Conservation (phyloP, 2,888 invertebrate species). For the Epinotia ramella region DNA sequence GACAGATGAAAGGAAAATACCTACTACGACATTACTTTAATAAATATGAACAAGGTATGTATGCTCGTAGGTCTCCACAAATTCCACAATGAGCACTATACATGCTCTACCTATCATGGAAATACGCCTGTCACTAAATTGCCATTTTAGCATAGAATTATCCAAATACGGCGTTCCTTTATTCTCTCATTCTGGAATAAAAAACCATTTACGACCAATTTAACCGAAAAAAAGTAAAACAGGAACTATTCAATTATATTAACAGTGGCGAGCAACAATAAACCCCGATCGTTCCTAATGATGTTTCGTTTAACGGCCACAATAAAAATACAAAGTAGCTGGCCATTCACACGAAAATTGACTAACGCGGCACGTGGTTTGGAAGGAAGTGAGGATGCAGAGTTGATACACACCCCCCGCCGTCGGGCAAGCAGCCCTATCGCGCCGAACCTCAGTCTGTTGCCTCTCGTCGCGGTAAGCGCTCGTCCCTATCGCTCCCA, state of each 20-base stretch:
- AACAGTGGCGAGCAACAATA: constrained; percentile 62
- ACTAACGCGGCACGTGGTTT: constrained; percentile 78
- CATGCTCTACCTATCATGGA: too few relatives aligned
- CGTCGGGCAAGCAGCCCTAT: constrained; percentile 62
- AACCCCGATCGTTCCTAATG: constrained; percentile 66
- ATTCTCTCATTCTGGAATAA: constrained; percentile 30
- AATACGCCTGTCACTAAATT: too few relatives aligned
- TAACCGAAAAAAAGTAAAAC: constrained; percentile 34
- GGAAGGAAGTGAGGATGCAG: constrained; percentile 76
- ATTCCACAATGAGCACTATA: too few relatives aligned
- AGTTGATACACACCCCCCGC: constrained; percentile 72
- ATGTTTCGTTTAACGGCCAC: constrained; percentile 72
- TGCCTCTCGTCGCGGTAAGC: constrained; percentile 58
- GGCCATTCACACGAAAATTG: constrained; percentile 73
- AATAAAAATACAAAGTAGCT: constrained; percentile 74
- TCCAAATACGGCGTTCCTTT: neutral
- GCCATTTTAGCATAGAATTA: neutral
- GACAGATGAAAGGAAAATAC: too few relatives aligned
- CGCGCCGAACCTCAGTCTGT: constrained; percentile 54
- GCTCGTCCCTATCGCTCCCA: constrained; percentile 56
- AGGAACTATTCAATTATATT: constrained; percentile 56
- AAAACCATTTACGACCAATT: constrained; percentile 38
- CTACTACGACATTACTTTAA: too few relatives aligned
- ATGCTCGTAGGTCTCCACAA: too few relatives aligned
- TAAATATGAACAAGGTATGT: too few relatives aligned